Evolutionary conservation across 2,797 vertebrate species (phyloP).

Genomic region (Phoxinus dragarum): DNA sequence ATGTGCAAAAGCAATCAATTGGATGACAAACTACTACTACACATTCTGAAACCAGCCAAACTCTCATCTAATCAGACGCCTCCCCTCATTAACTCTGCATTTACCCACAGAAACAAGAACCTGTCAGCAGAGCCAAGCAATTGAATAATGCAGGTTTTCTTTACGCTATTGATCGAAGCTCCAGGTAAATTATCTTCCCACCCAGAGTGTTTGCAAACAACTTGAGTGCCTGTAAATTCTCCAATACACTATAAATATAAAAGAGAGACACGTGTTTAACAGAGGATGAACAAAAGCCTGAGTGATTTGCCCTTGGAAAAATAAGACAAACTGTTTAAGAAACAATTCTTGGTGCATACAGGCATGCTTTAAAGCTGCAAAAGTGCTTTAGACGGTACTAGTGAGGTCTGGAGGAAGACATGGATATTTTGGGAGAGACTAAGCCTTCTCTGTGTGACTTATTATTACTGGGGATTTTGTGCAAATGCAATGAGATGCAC

Average conservation of each 20-base stretch:
- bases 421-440: background rate
- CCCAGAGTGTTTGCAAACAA: constrained; percentile 1
- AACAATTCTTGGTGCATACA: background rate
- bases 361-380: background rate
- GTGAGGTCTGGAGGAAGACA: background rate
- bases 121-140: constrained; percentile 8
- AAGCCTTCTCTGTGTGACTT: constrained; percentile 1
- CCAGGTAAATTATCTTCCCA: constrained; percentile 28
- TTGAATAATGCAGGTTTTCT: constrained; percentile 27
- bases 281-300: constrained; percentile 7
- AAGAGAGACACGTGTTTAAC: constrained; percentile 11
- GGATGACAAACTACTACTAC: background rate
- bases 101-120: constrained; percentile 7
- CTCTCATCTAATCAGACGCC: background rate
- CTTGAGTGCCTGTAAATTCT: constrained; percentile 32
- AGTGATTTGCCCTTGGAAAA: constrained; percentile 2
- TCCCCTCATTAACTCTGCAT: background rate
- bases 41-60: background rate
- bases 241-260: constrained; percentile 25
- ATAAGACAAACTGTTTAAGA: background rate
- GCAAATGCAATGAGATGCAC: constrained; percentile 3
- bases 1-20: background rate
- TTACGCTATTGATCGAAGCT: constrained; percentile 34
- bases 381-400: background rate
- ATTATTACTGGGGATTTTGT: constrained; percentile 2